Evolutionary conservation across 1,140 invertebrate genomes (phyloP).

Genomic region (Neoseiulus cucumeris): DNA sequence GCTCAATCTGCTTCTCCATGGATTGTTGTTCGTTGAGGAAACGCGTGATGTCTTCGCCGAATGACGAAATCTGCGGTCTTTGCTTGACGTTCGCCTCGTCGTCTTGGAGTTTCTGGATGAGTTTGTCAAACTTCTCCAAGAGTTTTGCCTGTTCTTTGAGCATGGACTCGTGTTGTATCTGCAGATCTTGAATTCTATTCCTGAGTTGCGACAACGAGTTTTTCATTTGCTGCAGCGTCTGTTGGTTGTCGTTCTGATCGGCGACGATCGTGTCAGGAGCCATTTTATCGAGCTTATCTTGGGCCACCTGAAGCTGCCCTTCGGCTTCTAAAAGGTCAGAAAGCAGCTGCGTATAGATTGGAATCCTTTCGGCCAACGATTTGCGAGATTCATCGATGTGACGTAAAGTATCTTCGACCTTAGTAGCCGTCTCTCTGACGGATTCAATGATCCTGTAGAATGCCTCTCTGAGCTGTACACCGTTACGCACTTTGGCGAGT

Average conservation of each 20-base stretch:
- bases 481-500: not conserved
- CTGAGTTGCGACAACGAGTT: conserved; percentile 55
- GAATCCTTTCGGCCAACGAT: conserved; percentile 8
- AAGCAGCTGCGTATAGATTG: not conserved
- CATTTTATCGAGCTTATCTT: conserved; percentile 51
- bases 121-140: conserved; percentile 51
- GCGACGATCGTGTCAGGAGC: conserved; percentile 33
- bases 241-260: conserved; percentile 50
- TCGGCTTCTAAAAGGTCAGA: conserved; percentile 36
- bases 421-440: not conserved
- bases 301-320: conserved; percentile 54
- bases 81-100: conserved; percentile 62
- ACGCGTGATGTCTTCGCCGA: conserved; percentile 51
- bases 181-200: conserved; percentile 57
- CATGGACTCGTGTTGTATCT: conserved; percentile 61
- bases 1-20: conserved; percentile 41
- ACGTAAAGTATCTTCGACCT: not conserved
- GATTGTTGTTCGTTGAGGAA: conserved; percentile 54
- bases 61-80: conserved; percentile 52
- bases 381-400: conserved; percentile 5
- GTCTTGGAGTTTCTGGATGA: conserved; percentile 58
- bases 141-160: conserved; percentile 67
- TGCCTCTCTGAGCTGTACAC: not conserved
- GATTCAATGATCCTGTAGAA: conserved; percentile 9
- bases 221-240: conserved; percentile 61